A percentile compares a stretch with the other conserved stretches of the same genome.
Evolutionary conservation across 2,113 vertebrate species (phyloP).

Genomic region (Oncorhynchus masou): DNA sequence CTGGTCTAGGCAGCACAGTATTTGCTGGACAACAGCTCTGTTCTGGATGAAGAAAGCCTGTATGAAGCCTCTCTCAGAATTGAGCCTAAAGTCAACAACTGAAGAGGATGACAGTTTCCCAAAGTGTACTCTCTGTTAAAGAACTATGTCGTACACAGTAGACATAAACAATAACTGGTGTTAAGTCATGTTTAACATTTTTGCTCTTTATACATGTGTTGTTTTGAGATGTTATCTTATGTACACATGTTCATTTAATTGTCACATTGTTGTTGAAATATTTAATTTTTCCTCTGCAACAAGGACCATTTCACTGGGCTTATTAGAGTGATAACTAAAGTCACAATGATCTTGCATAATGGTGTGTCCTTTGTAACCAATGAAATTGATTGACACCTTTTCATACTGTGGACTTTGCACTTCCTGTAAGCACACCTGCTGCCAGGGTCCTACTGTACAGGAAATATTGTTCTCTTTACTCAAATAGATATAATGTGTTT

Average conservation of each 20-base stretch:
- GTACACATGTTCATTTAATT: conserved; percentile 15
- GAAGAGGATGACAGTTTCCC: conserved; percentile 58
- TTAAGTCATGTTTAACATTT: conserved; percentile 70
- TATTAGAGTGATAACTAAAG: conserved; percentile 63
- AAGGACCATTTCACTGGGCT: conserved; percentile 22
- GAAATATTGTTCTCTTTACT: conserved; percentile 46
- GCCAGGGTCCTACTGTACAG: conserved; percentile 20
- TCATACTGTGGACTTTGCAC: conserved; percentile 60
- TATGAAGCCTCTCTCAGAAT: conserved; percentile 93
- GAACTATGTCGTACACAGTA: no score
- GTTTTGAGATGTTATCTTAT: conserved; percentile 48
- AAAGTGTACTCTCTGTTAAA: conserved; percentile 48
- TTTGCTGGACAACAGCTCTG: conserved; percentile 83
- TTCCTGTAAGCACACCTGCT: conserved; percentile 54
- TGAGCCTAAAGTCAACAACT: conserved; percentile 91
- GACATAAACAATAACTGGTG: conserved; percentile 42
- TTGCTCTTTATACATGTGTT: conserved; percentile 50
- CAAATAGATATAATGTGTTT: conserved; percentile 38
- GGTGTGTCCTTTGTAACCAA: conserved; percentile 59
- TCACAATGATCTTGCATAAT: conserved; percentile 43
- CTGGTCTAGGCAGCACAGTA: conserved; percentile 84
- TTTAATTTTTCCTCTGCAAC: conserved; percentile 5
- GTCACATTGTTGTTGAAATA: conserved; percentile 32
- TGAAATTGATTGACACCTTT: conserved; percentile 67
- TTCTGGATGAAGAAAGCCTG: conserved; percentile 91